Evolutionary conservation across 2,888 invertebrate genomes (phyloP).

Genomic region (Melangyna quadrimaculata): DNA sequence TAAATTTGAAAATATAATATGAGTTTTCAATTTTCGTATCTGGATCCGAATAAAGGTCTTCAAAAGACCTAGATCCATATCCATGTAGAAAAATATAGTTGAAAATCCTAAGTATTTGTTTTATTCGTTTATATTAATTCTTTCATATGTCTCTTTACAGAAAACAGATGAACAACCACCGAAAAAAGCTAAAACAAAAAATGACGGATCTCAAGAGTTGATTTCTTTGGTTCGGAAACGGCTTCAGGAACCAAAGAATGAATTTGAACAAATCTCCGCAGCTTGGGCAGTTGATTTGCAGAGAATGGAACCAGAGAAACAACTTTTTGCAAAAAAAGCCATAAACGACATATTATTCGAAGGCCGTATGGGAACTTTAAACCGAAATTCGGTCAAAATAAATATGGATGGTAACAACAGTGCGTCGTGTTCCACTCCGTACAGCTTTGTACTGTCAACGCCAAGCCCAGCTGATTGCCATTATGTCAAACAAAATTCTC

Average conservation of each 20-base stretch:
- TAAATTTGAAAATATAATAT: constrained; percentile 5
- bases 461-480: no score
- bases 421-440: no score
- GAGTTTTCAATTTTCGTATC: not conserved
- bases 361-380: not conserved
- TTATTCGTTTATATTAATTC: not conserved
- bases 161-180: not conserved
- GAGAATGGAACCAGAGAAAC: not conserved
- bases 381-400: not conserved
- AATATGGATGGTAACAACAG: no score
- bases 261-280: constrained; percentile 17
- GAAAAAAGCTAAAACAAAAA: not conserved
- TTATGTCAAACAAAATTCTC: no score
- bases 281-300: constrained; percentile 16
- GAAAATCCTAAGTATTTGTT: no score
- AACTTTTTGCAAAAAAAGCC: constrained; percentile 9
- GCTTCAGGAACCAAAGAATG: constrained; percentile 14
- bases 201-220: not conserved
- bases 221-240: constrained; percentile 4
- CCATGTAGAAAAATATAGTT: no score
- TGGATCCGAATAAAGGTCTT: no score
- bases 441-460: not conserved
- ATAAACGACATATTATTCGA: no score
- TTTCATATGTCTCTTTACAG: not conserved
- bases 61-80: no score